Evolutionary conservation across 2,888 invertebrate genomes (phyloP), one percentile per base, ranked within the genome.

Genomic region (Ectemnius lituratus): DNA sequence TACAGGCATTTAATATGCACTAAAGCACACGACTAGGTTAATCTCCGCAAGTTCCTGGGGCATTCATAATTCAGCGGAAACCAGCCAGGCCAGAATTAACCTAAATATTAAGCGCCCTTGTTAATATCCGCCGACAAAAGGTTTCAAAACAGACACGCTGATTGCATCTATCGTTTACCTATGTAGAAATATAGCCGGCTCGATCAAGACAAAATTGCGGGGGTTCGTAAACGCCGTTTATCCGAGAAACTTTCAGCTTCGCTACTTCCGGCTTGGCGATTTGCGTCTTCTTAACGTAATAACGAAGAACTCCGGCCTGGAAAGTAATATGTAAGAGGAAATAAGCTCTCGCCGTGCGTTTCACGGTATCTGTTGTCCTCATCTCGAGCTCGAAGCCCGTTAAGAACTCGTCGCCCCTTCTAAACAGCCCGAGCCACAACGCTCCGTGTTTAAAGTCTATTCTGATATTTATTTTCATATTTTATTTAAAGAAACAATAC

Each of bases 301-400:
- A 81, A 78, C 77, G 76, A 74, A 73, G 73, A 62, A 76, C 73
- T 65, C 67, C 45, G 23, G 62, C 71, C 76, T 76, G 73, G 78
- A 86, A 86, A 84, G 84, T 87, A 87, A 86, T 87, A 84, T 80
- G 82, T 84, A 84, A 84, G 81, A 85, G 86, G 88, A 87, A 88
- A 87, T 86, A 88, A 86, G 83, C 84, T 83, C 68, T 67, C 81
- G 82, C 81, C 87, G 86, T 88, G 87, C 83, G 86, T 87, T 84
- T 81, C 71, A 75, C 64, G 83, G 83, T 88, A 88, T 88, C 88
- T 87, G 88, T 88, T 87, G 86, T 79, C 74, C 76, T 83, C 78
- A 84, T 84, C 85, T 78, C 75, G 65, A 56, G 75, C 76, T 69
- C 64, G 70, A 70, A 72, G 63, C 59, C 76, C 83, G 87, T 81